Evolutionary conservation across 1,140 invertebrate genomes (phyloP).

Genomic region (Contarinia nasturtii): DNA sequence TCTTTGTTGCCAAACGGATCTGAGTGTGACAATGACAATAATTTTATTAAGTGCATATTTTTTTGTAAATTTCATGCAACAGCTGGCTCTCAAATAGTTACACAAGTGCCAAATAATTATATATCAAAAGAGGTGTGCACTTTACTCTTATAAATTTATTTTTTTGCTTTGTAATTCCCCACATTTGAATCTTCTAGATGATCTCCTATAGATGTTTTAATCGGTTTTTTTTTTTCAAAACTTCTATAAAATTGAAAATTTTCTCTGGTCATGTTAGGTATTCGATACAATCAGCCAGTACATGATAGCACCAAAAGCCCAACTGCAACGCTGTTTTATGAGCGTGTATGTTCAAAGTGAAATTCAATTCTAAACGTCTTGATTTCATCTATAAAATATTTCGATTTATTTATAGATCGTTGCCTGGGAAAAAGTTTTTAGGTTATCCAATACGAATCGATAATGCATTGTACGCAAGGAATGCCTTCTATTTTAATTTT

Average conservation of each 20-base stretch:
- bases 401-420: conserved; percentile 16
- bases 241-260: not conserved
- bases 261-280: no score
- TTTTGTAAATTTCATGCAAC: conserved; percentile 71
- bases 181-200: no score
- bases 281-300: conserved; percentile 72
- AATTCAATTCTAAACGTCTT: not conserved
- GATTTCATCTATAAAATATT: not conserved
- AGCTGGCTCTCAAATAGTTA: conserved; percentile 61
- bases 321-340: conserved; percentile 68
- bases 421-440: conserved; percentile 58
- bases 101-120: conserved; percentile 65
- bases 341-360: conserved; percentile 51
- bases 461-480: conserved; percentile 71
- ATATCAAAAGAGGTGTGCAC: conserved; percentile 77
- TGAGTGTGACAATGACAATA: not conserved
- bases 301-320: conserved; percentile 82
- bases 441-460: conserved; percentile 79
- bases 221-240: not conserved
- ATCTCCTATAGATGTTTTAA: no score
- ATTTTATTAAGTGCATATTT: conserved; percentile 55
- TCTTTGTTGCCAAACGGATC: not conserved
- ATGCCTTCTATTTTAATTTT: conserved; percentile 84
- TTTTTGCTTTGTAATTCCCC: not conserved
- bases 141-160: conserved; percentile 29